phyloP scores from a whole-genome alignment of 2,113 vertebrate species.

The Bettongia penicillata region DNA sequence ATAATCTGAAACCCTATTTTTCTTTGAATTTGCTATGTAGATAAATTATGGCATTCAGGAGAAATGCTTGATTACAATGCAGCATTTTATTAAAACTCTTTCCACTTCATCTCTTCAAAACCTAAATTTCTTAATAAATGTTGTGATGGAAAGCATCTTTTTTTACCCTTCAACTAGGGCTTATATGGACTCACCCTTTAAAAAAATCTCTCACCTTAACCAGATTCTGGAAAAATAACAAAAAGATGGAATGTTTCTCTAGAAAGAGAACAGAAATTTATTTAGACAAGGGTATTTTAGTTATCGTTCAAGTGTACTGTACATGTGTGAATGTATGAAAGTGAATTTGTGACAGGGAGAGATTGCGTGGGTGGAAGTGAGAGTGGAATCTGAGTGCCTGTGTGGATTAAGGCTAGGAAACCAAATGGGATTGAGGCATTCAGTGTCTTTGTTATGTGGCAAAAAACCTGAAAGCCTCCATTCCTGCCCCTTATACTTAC shows the following conservation, averaged over 20 bases:
- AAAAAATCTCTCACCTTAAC: not conserved
- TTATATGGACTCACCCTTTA: not conserved
- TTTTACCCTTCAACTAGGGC: too few relatives aligned
- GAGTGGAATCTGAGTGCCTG: not conserved
- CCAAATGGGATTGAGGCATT: not conserved
- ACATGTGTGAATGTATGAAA: not conserved
- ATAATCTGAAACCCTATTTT: too few relatives aligned
- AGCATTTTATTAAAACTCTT: too few relatives aligned
- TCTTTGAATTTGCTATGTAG: too few relatives aligned
- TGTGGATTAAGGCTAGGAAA: not conserved
- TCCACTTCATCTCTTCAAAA: too few relatives aligned
- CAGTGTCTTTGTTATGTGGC: not conserved
- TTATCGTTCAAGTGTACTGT: not conserved
- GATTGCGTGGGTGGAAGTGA: not conserved
- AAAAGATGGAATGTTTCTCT: not conserved
- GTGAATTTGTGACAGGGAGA: not conserved
- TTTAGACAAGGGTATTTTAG: not conserved
- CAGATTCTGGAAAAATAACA: not conserved
- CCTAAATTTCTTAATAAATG: too few relatives aligned
- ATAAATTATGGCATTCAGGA: too few relatives aligned
- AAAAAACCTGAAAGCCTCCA: not conserved
- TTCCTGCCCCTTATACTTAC: not conserved
- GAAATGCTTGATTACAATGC: too few relatives aligned
- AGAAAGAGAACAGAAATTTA: not conserved
- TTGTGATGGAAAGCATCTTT: too few relatives aligned